Base-by-base conservation (phyloP, 2,797 vertebrate species). In the Anomalospiza imberbis region DNA sequence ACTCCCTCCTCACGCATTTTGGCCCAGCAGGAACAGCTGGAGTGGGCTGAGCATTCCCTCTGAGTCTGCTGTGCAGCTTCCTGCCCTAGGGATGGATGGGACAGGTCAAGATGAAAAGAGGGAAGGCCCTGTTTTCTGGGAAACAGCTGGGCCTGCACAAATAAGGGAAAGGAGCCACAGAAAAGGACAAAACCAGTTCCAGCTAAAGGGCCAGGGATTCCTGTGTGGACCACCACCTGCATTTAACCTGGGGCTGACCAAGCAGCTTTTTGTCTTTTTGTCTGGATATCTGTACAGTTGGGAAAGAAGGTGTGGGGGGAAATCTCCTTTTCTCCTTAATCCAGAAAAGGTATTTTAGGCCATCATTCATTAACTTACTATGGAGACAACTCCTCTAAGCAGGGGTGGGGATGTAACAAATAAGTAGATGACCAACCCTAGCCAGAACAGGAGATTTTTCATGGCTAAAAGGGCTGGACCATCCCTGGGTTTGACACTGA, bases 341-440 rank as follows among this genome's bases (percentile, higher is more conserved):
- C 28, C 12, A 14, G 71, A 71, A 71, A 78, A 78, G 12, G 1
- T 55, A 25, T 17, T 28, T 86, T 21, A 84, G 45, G 21, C 44
- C 25, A n/a, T 47, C 25, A 5, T 8, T 86, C 13, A 10, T 10
- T 51, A n/a, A 28, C 0, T 3, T 21, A 19, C 2, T 17, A 10
- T 40, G 62, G 82, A 74, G 62, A 45, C 12, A 34, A 19, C 11
- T 42, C 44, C 51, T 73, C 24, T 32, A 29, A 54, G 16, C 20
- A 47, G 44, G 36, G 3, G 5, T 29, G 20, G 31, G 15, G 22
- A 70, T 57, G 42, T n/a, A 62, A 26, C 11, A 45, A 32, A 17
- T 13, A 5, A 32, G 3, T 1, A 57, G 65, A 21, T n/a, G 20
- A 36, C 6, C 38, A 61, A 14, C 32, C 24, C 4, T 11, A 34